These are phyloP conservation scores for Anguilla japonica DNA, from an alignment of 2,113 vertebrate species.

Conservation along the genomic window DNA sequence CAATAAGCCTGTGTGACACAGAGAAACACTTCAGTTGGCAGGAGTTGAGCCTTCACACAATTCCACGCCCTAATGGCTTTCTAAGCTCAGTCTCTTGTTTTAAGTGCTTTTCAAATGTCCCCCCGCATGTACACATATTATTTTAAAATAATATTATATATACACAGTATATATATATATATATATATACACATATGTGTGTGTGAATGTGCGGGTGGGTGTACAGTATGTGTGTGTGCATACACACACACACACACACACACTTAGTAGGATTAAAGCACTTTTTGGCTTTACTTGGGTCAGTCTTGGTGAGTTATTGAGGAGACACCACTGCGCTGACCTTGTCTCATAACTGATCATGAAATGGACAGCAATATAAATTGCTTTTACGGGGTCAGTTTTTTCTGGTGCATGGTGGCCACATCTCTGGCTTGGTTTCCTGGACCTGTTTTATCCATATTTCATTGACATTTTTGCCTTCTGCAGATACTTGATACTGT, in stretches of 20 bases:
- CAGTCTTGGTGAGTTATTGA: not conserved
- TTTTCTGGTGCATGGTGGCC: not conserved
- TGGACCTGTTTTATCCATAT: not conserved
- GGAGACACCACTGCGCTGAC: not conserved
- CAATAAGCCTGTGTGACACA: constrained; percentile 60
- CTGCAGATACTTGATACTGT: not conserved
- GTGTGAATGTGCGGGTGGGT: no score
- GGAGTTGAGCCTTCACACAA: constrained; percentile 15
- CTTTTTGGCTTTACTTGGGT: no score
- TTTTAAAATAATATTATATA: not conserved
- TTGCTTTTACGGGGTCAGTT: not conserved
- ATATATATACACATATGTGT: not conserved
- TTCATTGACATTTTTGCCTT: not conserved
- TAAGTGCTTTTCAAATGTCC: not conserved
- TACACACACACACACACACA: not conserved
- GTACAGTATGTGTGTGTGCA: not conserved
- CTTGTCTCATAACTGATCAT: not conserved
- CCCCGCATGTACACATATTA: not conserved
- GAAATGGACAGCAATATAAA: constrained; percentile 4
- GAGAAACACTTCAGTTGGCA: constrained; percentile 42
- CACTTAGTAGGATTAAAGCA: not conserved
- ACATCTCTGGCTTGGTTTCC: not conserved
- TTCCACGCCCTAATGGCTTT: constrained; percentile 25
- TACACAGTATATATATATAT: no score
- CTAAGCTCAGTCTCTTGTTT: constrained; percentile 8